These are phyloP conservation scores for Cephalopholis sonnerati DNA, from an alignment of 2,113 vertebrate genomes.

Conservation along the genomic window DNA sequence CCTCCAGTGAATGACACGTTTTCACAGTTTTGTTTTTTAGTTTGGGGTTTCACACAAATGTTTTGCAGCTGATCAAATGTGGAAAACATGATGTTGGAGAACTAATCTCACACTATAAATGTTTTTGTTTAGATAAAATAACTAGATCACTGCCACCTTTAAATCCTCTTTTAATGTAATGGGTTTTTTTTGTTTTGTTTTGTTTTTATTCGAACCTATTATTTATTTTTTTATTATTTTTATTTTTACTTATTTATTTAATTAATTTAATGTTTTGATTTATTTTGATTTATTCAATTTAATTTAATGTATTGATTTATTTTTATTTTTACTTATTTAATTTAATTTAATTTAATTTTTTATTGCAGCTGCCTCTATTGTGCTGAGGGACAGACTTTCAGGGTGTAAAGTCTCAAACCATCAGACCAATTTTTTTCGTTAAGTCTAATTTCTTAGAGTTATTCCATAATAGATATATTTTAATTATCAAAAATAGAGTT, in stretches of 20 bases:
- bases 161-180: not conserved
- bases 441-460: not conserved
- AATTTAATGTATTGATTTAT: too few relatives aligned
- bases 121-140: not conserved
- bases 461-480: not conserved
- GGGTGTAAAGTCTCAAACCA: not conserved
- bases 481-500: not conserved
- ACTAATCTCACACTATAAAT: conserved; percentile 3
- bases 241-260: not conserved
- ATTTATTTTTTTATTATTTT: not conserved
- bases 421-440: not conserved
- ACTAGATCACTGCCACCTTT: not conserved
- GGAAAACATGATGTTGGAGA: conserved; percentile 33
- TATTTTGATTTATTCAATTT: not conserved
- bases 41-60: conserved; percentile 26
- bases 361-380: not conserved
- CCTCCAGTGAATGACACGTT: conserved; percentile 55
- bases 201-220: not conserved
- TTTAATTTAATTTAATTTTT: not conserved
- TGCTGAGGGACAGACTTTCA: not conserved
- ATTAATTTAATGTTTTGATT: not conserved
- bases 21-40: not conserved
- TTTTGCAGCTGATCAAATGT: not conserved
- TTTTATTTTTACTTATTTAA: not conserved
- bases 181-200: not conserved